Base-by-base conservation (phyloP, 1,140 invertebrate species). In the Cotesia typhae region DNA sequence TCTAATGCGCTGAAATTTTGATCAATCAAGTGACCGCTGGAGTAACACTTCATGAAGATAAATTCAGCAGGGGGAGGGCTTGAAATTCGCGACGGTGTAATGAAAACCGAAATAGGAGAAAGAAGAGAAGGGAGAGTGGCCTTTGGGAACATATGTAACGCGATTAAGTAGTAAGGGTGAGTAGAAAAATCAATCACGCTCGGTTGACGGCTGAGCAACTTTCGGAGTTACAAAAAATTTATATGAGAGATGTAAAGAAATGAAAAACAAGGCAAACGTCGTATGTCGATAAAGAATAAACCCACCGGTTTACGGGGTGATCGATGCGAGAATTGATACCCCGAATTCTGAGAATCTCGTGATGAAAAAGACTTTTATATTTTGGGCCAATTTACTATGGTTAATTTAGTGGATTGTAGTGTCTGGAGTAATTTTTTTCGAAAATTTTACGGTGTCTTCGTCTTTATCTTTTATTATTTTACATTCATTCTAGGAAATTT, bases 151-250 rank as follows among this genome's bases (percentile, higher is more conserved):
- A 82, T 69, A 77, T 82, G 80, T 79, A 81, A 57, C 20, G 70
- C 61, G 47, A 61, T 52, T 70, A 68, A 75, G 6, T 47, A 71
- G 28, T 28, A 28, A 28, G 61, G 67, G 70, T 74, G 71, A 73
- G 73, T 70, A 79, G 80, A 79, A 82, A 81, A 82, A 82, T 82
- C 81, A 82, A 82, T 82, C 81, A 82, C 79, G 71, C 67, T 69
- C 61, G 70, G 77, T 79, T 81, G 81, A 82, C 81, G 77, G 76
- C 76, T 73, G 74, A 74, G 72, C 65, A 69, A 69, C 60, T 68
- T n/a, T 60, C 37, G 47, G 63, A 73, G 68, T 38, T 53, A 51
- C 28, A 53, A 17, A 12, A 7, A 37, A 66, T 37, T 65, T 17
- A 20, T 38, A 69, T 17, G 37, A 12, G 10, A 10, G 12, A n/a